Evolutionary conservation across 2,113 vertebrate species (phyloP), one percentile per base, ranked within the genome.

Genomic region (Forbesichthys agassizii): DNA sequence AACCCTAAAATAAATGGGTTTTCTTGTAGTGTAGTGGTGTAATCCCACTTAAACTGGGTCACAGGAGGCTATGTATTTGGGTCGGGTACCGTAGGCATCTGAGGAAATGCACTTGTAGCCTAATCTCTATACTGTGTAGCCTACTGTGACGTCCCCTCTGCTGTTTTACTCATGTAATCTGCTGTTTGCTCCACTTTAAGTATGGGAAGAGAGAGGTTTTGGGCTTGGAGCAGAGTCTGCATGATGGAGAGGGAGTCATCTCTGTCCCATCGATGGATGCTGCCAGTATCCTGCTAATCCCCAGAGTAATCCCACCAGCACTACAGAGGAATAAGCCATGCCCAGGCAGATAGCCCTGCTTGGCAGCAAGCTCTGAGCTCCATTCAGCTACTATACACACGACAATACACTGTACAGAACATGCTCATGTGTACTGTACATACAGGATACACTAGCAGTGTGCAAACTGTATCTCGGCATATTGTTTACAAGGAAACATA

Each of bases 281-380:
- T 89, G 86, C 87, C 86, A 86, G 83, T 76, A 79, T 83, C 84
- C 81, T 73, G 84, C 68, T 90, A 91, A 90, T 90, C 90, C 89
- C 80, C 36, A 0, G 71, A 74, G 85, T 90, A 89, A 91, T 91
- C 81, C 87, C 79, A 69, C 47, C 69, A 71, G 71, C 76, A 85
- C 81, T 83, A 84, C 84, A 84, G 81, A 72, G 77, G 78, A 83
- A 74, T 85, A 69, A 77, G 77, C 73, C 74, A 69, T 80, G 79
- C 63, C 66, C 54, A 69, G 65, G 69, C 77, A 71, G 56, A 66
- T 77, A 64, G 77, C 74, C 64, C 73, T 27, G 27, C 27, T 2
- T 27, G 27, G 27, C 27, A 27, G 27, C 48, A 69, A 10, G 60
- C 57, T 63, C 60, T 67, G 56, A 69, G 60, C 57, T 56, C 49